Evolutionary conservation across 2,113 vertebrate genomes (phyloP).

Genomic region (Ochotona curzoniae): DNA sequence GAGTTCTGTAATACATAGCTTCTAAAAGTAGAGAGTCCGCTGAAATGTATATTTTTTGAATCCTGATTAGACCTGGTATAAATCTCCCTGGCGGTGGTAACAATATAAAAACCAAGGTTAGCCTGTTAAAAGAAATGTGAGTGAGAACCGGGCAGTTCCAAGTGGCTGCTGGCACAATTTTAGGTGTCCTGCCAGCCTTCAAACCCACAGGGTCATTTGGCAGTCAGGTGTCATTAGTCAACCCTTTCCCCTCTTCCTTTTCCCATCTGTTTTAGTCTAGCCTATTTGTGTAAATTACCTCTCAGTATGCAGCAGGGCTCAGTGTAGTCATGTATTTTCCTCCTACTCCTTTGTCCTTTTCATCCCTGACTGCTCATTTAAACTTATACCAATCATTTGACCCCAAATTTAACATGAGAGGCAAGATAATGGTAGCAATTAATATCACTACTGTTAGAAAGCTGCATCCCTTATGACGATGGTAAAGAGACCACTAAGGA

Average conservation of each 20-base stretch:
- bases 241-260: slow-evolving; percentile 61
- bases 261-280: slow-evolving; percentile 85
- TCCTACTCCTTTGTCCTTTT: slow-evolving; percentile 78
- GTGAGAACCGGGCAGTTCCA: slow-evolving; percentile 71
- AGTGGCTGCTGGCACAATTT: slow-evolving; percentile 72
- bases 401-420: slow-evolving; percentile 69
- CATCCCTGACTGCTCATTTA: slow-evolving; percentile 71
- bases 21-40: neutral
- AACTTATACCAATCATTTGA: slow-evolving; percentile 56
- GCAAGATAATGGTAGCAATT: slow-evolving; percentile 72
- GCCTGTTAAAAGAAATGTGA: slow-evolving; percentile 75
- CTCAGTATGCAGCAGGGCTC: slow-evolving; percentile 74
- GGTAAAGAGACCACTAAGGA: slow-evolving; percentile 58
- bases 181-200: slow-evolving; percentile 72
- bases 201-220: slow-evolving; percentile 82
- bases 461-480: slow-evolving; percentile 50
- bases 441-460: slow-evolving; percentile 70
- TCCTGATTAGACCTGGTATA: slow-evolving; percentile 30
- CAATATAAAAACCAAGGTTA: slow-evolving; percentile 71
- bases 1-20: slow-evolving; percentile 12
- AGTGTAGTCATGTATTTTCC: slow-evolving; percentile 65
- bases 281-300: slow-evolving; percentile 83
- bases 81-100: slow-evolving; percentile 39
- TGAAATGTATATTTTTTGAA: slow-evolving; percentile 8
- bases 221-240: slow-evolving; percentile 86